These are phyloP conservation scores for Tenthredo notha DNA, from an alignment of 2,888 invertebrate genomes.

Conservation along the genomic window DNA sequence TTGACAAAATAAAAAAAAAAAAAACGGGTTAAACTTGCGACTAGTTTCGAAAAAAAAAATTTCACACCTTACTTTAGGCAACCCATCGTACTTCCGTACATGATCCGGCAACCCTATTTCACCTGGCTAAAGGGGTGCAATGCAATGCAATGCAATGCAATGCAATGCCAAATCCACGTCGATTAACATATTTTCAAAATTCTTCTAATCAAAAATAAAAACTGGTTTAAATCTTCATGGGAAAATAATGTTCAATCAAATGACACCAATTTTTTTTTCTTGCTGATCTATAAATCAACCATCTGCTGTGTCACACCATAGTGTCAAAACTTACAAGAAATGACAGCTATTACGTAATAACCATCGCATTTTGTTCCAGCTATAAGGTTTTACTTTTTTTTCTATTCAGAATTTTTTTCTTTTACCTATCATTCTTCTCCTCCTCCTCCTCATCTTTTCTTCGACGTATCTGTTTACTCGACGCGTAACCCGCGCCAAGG, in stretches of 20 bases:
- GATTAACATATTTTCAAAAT: not conserved
- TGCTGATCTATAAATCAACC: not conserved
- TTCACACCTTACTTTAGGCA: slow-evolving; percentile 45
- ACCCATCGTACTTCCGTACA: slow-evolving; percentile 17
- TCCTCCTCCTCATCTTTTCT: no score
- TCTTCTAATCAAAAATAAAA: not conserved
- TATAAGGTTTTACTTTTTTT: not conserved
- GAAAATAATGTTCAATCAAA: not conserved
- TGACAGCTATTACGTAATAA: not conserved
- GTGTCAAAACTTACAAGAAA: not conserved
- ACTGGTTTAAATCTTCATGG: not conserved
- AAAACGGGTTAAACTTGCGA: not conserved
- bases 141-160: not conserved
- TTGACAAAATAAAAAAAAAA: not conserved
- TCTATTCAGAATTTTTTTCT: not conserved
- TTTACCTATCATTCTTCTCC: no score
- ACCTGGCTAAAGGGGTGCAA: not conserved
- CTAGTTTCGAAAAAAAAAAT: not conserved
- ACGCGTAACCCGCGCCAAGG: slow-evolving; percentile 21
- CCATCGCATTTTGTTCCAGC: not conserved
- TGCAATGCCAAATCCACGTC: not conserved
- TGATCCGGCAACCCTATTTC: slow-evolving; percentile 26
- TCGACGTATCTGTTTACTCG: slow-evolving; percentile 17
- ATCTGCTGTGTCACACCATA: not conserved
- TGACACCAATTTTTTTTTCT: no score